Evolutionary conservation across 2,888 invertebrate genomes (phyloP).

Genomic region (Phyto melanocephala): DNA sequence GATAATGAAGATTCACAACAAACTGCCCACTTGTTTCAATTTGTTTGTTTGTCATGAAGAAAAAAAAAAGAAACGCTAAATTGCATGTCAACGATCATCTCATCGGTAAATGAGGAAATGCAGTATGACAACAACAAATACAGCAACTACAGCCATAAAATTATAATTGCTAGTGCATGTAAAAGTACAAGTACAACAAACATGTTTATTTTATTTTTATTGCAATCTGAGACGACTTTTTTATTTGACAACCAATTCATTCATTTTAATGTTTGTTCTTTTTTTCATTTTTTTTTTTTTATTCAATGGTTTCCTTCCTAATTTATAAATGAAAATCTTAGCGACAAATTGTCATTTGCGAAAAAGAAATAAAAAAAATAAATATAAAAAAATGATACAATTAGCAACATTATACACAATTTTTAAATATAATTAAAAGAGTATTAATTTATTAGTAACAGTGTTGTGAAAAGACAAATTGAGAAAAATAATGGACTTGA

Average conservation of each 20-base stretch:
- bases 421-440: constrained; percentile 12
- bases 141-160: constrained; percentile 1
- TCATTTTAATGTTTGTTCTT: not conserved
- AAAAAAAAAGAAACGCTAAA: constrained; percentile 20
- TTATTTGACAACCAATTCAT: constrained; percentile 57
- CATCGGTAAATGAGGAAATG: constrained; percentile 59
- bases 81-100: constrained; percentile 45
- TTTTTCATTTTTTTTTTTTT: not conserved
- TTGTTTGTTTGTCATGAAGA: constrained; percentile 22
- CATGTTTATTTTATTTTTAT: constrained; percentile 35
- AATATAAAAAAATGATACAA: not conserved
- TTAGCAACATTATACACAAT: constrained; percentile 3
- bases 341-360: constrained; percentile 41
- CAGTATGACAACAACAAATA: constrained; percentile 37
- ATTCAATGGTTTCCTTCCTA: constrained; percentile 60
- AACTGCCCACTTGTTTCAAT: constrained; percentile 58
- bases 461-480: too few species aligned
- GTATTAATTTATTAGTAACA: too few species aligned
- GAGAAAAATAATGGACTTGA: too few species aligned
- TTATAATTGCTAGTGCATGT: constrained; percentile 53
- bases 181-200: constrained; percentile 29
- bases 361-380: constrained; percentile 10
- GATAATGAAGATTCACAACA: constrained; percentile 57
- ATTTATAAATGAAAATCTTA: constrained; percentile 52
- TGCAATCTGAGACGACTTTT: constrained; percentile 26